Evolutionary conservation across 1,140 invertebrate species (phyloP), one percentile per base, ranked within the genome.

Genomic region (Drosophila neocordata): DNA sequence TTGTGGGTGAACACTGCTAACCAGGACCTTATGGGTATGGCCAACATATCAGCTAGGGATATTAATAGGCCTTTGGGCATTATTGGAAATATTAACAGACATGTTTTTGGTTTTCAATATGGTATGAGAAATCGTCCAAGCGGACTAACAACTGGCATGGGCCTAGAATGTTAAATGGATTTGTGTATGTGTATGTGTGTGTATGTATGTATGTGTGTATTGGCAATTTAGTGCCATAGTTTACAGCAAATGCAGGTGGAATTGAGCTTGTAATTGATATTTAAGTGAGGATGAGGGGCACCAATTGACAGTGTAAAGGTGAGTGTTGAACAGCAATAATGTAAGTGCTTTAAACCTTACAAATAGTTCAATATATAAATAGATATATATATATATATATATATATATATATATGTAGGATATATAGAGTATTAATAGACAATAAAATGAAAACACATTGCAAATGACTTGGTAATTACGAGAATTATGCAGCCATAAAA

Each of bases 1-100:
- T 67, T 75, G 57, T 56, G n/a, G 41, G 13, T 48, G 41, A 48
- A 15, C 41, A 18, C 41, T 13, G 8, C 41, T 48, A 18, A 48
- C 41, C 41, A 24, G 9, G 38, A 35, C 56, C 58, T 37, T 38
- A 35, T 31, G 27, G 27, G 27, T 7, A 4, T 31, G 27, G 6
- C 13, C 1, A 41, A 51, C 41, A 24, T 60, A 48, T 34, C 35
- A 3, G 52, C 53, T 59, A 57, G 65, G 81, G 53, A 71, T 81
- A 78, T 81, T 81, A 77, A 81, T 81, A 59, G 73, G 63, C 73
- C 77, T 74, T 59, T 61, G 77, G 81, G 73, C 66, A 51, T 52
- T 85, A 85, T 81, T 81, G 81, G 77, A 87, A 81, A 77, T 85
- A 85, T 85, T 77, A 81, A 77, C 82, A 77, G 73, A 65, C 73